Evolutionary conservation across 2,113 vertebrate genomes (phyloP).

Genomic region (Hippocampus mohnikei): DNA sequence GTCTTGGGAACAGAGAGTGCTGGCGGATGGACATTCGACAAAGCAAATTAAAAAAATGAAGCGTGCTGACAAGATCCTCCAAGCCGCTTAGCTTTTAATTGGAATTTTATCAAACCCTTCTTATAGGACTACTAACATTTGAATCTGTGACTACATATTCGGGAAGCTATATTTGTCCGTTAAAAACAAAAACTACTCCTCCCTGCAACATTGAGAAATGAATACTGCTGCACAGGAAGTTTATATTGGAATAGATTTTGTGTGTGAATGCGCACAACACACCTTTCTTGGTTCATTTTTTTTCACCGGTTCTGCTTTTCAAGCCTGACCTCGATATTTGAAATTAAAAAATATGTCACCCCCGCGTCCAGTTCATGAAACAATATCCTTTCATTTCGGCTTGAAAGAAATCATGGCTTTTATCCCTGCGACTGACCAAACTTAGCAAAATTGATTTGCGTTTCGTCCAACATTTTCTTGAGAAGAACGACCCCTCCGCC

Average conservation of each 20-base stretch:
- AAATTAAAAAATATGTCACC: slow-evolving; percentile 16
- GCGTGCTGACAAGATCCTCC: slow-evolving; percentile 25
- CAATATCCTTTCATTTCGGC: not conserved
- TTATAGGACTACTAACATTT: not conserved
- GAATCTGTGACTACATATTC: too few relatives aligned
- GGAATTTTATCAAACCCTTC: slow-evolving; percentile 15
- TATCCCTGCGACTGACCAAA: too few relatives aligned
- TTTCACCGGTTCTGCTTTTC: slow-evolving; percentile 5
- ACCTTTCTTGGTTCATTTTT: slow-evolving; percentile 2
- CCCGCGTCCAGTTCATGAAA: slow-evolving; percentile 11
- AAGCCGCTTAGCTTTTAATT: slow-evolving; percentile 34
- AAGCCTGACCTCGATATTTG: slow-evolving; percentile 26
- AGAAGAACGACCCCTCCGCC: not conserved
- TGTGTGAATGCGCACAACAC: not conserved
- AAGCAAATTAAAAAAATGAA: slow-evolving; percentile 31
- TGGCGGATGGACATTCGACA: not conserved
- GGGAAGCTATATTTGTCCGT: too few relatives aligned
- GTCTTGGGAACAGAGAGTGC: not conserved
- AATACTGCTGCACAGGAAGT: not conserved
- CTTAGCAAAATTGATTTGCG: not conserved
- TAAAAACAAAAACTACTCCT: too few relatives aligned
- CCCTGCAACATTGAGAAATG: not conserved
- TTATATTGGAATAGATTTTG: slow-evolving; percentile 9
- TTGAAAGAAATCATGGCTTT: too few relatives aligned
- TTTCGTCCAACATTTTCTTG: not conserved